Base-by-base conservation (phyloP, 2,113 vertebrate genomes). In the Tichodroma muraria region DNA sequence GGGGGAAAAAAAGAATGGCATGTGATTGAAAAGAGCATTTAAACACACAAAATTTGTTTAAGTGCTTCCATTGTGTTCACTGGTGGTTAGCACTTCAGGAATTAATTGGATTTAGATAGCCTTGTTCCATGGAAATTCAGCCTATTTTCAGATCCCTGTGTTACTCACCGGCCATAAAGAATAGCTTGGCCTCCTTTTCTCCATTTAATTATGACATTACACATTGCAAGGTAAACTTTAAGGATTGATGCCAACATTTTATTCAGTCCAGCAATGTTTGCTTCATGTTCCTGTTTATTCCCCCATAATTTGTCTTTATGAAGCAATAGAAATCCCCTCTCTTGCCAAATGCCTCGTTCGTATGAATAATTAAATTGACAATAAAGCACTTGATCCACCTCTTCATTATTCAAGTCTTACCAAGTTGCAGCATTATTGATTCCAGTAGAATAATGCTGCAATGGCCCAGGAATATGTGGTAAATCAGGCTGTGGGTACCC, bases 331-430 rank as follows among this genome's bases (percentile, higher is more conserved):
- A 90, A 90, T 84, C 79, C 60, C 88, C 37, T 94, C 79, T 88
- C 90, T 93, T 91, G 93, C 81, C 90, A 95, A 95, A 79, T 71
- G 45, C 88, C 72, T 95, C 4, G 9, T 92, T 94, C 69, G 61
- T 79, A 42, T 93, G 92, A 93, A 91, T 91, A 95, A 96, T 93
- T 94, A 90, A 93, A 88, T 88, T 84, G 91, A 92, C 85, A 75
- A 72, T 59, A 60, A 88, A 85, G 80, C 60, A 76, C 85, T 92
- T 9, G 10, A 70, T 68, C 84, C 85, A 88, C 84, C 73, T 91
- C 84, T 91, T 87, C 84, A 70, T 93, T 95, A 94, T 89, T 90
- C 91, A 87, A 31, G 75, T 28, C 89, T 88, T 89, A 63, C 79
- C 6, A 7, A 80, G 30, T 75, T 90, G 64, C 64, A 88, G 79